Conservation (phyloP, 2,797 vertebrate species). For the Pagetopsis macropterus region DNA sequence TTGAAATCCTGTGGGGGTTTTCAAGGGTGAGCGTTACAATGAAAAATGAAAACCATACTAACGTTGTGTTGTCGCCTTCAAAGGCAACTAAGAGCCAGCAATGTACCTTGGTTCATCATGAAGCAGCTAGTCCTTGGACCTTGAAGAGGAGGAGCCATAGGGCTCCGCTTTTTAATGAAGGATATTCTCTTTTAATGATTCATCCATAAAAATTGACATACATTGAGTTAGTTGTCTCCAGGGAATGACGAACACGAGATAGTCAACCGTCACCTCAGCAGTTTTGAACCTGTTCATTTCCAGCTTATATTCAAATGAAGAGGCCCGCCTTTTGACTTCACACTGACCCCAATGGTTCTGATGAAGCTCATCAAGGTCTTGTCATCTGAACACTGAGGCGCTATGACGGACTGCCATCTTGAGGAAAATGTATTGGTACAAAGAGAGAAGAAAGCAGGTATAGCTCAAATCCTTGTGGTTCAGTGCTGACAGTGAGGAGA, state of each 20-base stretch:
- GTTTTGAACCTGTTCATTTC: constrained; percentile 54
- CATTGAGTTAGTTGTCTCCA: constrained; percentile 39
- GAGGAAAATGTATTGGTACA: constrained; percentile 47
- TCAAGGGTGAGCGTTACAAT: neutral
- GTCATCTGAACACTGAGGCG: constrained; percentile 34
- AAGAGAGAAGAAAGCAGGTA: constrained; percentile 34
- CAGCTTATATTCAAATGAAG: constrained; percentile 37
- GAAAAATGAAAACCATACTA: no score
- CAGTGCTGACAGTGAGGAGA: constrained; percentile 33
- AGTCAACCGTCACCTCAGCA: constrained; percentile 54
- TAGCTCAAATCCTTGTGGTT: constrained; percentile 33
- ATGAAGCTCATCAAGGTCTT: constrained; percentile 44
- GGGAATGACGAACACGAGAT: constrained; percentile 42
- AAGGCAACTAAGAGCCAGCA: neutral
- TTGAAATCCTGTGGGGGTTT: neutral
- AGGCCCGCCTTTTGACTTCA: neutral
- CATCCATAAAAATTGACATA: constrained; percentile 53
- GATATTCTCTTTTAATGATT: constrained; percentile 43
- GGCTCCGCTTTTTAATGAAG: constrained; percentile 20
- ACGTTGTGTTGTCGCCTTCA: neutral
- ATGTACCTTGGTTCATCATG: neutral
- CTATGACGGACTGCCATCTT: constrained; percentile 54
- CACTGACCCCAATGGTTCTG: constrained; percentile 26
- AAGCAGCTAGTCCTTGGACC: constrained; percentile 39
- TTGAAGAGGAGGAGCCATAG: neutral